Conservation (phyloP, 2,888 invertebrate genomes). For the Globia sparganii region DNA sequence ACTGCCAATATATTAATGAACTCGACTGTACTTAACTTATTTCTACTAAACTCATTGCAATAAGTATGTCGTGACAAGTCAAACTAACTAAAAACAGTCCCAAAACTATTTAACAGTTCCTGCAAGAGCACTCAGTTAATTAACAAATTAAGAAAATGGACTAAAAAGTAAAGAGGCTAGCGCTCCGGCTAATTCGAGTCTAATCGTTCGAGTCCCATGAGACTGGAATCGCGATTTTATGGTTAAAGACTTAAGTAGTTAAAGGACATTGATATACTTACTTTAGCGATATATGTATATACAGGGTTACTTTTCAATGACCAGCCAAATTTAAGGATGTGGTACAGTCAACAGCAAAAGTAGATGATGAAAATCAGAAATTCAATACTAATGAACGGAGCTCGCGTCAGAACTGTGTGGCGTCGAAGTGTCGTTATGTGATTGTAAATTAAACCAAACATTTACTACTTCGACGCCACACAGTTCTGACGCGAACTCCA, state of each 20-base stretch:
- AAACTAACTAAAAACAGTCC: slow-evolving; percentile 14
- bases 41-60: neutral
- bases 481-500: too few relatives aligned
- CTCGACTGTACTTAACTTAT: neutral
- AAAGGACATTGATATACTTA: neutral
- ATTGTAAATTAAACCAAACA: too few relatives aligned
- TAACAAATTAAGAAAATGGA: slow-evolving; percentile 54
- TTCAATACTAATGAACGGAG: too few relatives aligned
- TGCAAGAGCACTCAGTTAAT: slow-evolving; percentile 46
- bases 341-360: too few relatives aligned
- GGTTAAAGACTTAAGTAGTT: slow-evolving; percentile 19
- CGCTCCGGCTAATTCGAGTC: slow-evolving; percentile 35
- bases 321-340: too few relatives aligned
- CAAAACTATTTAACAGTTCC: slow-evolving; percentile 19
- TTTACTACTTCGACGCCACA: too few relatives aligned
- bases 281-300: neutral
- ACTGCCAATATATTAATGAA: too few relatives aligned
- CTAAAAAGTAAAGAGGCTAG: slow-evolving; percentile 12
- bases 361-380: too few relatives aligned
- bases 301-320: too few relatives aligned
- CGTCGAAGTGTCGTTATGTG: too few relatives aligned
- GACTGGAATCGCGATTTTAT: slow-evolving; percentile 26
- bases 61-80: neutral
- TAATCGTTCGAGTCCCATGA: slow-evolving; percentile 44
- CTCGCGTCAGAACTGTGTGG: too few relatives aligned